These are phyloP conservation scores for Schrankia costaestrigalis DNA, from an alignment of 2,888 invertebrate species.

Conservation along the genomic window DNA sequence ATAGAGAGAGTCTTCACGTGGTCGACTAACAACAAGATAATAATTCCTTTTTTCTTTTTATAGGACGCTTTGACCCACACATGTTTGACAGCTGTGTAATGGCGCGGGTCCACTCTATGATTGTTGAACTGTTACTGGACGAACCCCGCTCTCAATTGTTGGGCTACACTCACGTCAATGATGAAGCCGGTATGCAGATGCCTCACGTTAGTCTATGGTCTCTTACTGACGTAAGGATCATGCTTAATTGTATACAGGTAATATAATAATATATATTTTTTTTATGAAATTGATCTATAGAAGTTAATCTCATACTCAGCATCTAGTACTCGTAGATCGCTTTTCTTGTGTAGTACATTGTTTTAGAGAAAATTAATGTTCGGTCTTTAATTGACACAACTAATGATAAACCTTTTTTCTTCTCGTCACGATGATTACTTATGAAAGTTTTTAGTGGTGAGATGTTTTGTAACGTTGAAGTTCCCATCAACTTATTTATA, in stretches of 20 bases:
- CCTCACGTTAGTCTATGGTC: conserved; percentile 92
- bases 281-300: background rate
- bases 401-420: too few relatives aligned
- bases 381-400: too few relatives aligned
- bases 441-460: too few relatives aligned
- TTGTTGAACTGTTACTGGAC: conserved; percentile 91
- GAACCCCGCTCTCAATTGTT: conserved; percentile 87
- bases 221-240: conserved; percentile 87
- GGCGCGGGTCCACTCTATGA: conserved; percentile 91
- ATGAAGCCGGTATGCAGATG: conserved; percentile 91
- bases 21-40: too few relatives aligned
- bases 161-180: conserved; percentile 92
- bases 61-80: conserved; percentile 88
- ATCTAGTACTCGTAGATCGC: too few relatives aligned
- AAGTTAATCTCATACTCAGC: too few relatives aligned
- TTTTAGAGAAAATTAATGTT: too few relatives aligned
- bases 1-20: background rate
- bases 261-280: conserved; percentile 2
- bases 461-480: too few relatives aligned
- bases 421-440: too few relatives aligned
- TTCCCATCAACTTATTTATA: too few relatives aligned
- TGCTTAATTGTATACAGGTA: conserved; percentile 89
- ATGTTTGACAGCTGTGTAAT: conserved; percentile 90
- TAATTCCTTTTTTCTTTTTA: background rate
- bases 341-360: too few relatives aligned